Evolutionary conservation across 2,888 invertebrate species (phyloP), one percentile per base, ranked within the genome.

Genomic region (Plusia festucae): DNA sequence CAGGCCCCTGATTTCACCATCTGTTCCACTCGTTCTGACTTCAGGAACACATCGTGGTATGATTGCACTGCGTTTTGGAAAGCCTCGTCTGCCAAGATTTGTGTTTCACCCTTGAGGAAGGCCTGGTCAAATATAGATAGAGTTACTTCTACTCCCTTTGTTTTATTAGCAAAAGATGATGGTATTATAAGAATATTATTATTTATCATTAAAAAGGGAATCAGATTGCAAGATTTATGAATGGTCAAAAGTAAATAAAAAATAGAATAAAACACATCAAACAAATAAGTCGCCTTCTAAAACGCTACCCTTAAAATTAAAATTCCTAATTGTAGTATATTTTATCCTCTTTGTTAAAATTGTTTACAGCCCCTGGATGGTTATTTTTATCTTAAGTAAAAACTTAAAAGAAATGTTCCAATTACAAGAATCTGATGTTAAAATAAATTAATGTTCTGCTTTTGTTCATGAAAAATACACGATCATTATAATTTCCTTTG

Each of bases 1-100:
- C 99, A 99, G 75, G 99, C 99, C 49, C 99, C 99, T 61, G 99
- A 98, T 86, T 98, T 97, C 59, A 99, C 99, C 98, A 99, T 99
- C 93, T 98, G 98, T 74, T 97, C 96, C 53, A 99, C 98, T 77
- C 99, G 96, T 90, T 99, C 99, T 40, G 99, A 99, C 91, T 99
- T 99, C 52, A 99, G 96, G 95, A 99, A 99, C 72, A 99, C 98
- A 90, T 99, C 99, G 89, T 97, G 97, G 94, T 98, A 98, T 85
- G 98, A 99, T 92, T 99, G 99, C 61, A 99, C 98, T 44, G 99
- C 99, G 93, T 99, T 99, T 89, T 98, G 99, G 93, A 99, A 99
- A 61, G 99, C 99, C 93, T 99, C 99, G 90, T 99, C 99, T 11
- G 99, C 98, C 95, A 99, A 97, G 85, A 99, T 99, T 93, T 98